Base-by-base conservation (phyloP, 23 tunicate genomes). In the Halocynthia roretzi region DNA sequence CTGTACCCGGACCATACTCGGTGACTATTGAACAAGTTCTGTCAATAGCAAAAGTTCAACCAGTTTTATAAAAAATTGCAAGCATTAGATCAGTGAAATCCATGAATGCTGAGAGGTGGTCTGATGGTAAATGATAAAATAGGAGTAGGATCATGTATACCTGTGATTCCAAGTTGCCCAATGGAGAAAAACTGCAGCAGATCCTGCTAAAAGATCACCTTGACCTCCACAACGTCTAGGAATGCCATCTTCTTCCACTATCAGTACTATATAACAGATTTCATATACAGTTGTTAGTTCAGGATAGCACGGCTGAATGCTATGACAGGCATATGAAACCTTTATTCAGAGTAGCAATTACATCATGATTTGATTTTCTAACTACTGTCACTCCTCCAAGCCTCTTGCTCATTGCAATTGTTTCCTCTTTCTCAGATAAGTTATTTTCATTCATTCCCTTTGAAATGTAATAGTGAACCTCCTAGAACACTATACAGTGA, bases 161-260 rank as follows among this genome's bases (percentile, higher is more conserved):
- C 44, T 31, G 44, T 31, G 44, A 31, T 31, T 31, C 44, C 44
- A 31, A 31, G 44, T 31, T 7, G 94, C 78, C 98, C 98, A 93
- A 72, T 54, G 83, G 10, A 87, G 50, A 65, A 93, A 93, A 19
- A 80, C 68, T 10, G 82, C 95, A 75, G 82, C 73, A 65, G 88
- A 78, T 17, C 99, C 99, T 14, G 95, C 84, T 50, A 94, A 76
- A 7, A 94, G 65, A 78, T 94, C 99, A n/a, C 99, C 99, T 73
- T 94, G 99, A 6, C 99, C 99, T 10, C 99, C 99, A 81, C 95
- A 94, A 66, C 99, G 64, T 51, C 99, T 71, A 6, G 95, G 99
- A 68, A 84, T 84, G 8, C 98, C 92, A 8, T 19, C 53, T 63
- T 80, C 87, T 17, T 65, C 61, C 6, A 83, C 95, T 49, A 66